Evolutionary conservation across 2,888 invertebrate species (phyloP), one percentile per base, ranked within the genome.

Genomic region (Trissonchulus sp.): DNA sequence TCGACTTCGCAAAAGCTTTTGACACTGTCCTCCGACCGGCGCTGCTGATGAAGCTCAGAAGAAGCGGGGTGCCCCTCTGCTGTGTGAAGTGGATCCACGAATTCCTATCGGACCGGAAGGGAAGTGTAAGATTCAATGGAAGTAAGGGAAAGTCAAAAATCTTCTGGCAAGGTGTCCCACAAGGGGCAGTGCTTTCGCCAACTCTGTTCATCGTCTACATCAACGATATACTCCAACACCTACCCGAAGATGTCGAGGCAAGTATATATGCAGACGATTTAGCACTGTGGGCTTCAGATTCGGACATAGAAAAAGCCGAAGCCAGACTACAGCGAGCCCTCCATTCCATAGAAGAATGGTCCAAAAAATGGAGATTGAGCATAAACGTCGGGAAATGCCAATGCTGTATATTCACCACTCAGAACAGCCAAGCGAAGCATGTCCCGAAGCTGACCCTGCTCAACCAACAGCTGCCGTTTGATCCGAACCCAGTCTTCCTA

Each of bases 191-290:
- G 18, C 15, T 65, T 15, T 65, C n/a, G n/a, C n/a, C n/a, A n/a
- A n/a, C n/a, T n/a, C n/a, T n/a, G n/a, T n/a, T n/a, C n/a, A n/a
- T n/a, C n/a, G n/a, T n/a, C n/a, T n/a, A n/a, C n/a, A n/a, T n/a
- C n/a, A n/a, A n/a, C n/a, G n/a, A n/a, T n/a, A 60, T 60, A 18
- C 60, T 60, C 18, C 18, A 65, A 30, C 31, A 65, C 31, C 15
- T 65, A 18, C 31, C 18, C 65, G 34, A 65, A 18, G n/a, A 65
- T 34, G 8, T 65, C 28, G 15, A 3, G 31, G 65, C 31, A 31
- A n/a, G 8, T 34, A 30, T 65, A 8, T 65, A 3, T 65, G 65
- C 65, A 31, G 65, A 65, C 31, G 65, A 65, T 30, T 34, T 65
- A 65, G 65, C 65, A n/a, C 15, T 65, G 34, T 65, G 65, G 65